These are phyloP conservation scores for Drosophila pseudotalamancana DNA, from an alignment of 2,888 invertebrate species.

Conservation along the genomic window DNA sequence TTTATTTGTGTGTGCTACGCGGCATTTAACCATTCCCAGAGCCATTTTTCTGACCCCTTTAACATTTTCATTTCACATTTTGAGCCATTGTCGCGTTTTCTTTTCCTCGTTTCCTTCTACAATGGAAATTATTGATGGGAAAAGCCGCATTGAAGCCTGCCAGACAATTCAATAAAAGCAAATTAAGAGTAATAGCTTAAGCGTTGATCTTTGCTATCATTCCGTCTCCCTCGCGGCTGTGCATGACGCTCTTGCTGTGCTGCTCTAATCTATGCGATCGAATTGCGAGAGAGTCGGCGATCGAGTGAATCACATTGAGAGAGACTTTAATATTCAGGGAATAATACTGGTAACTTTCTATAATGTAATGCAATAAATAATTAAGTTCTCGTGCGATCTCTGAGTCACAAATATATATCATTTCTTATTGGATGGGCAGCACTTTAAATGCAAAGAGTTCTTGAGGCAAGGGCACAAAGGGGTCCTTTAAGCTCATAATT, in stretches of 20 bases:
- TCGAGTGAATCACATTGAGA: background rate
- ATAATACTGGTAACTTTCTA: too few relatives aligned
- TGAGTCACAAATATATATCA: slow-evolving; percentile 2
- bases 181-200: background rate
- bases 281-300: background rate
- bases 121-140: slow-evolving; percentile 66
- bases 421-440: slow-evolving; percentile 9
- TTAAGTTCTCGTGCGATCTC: background rate
- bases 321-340: too few relatives aligned
- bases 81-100: slow-evolving; percentile 35
- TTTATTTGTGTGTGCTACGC: slow-evolving; percentile 40
- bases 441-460: slow-evolving; percentile 1
- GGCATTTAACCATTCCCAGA: slow-evolving; percentile 36
- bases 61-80: slow-evolving; percentile 8
- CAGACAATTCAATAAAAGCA: too few relatives aligned
- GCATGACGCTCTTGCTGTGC: background rate
- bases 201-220: background rate
- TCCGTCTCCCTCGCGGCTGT: background rate
- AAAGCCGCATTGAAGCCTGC: slow-evolving; percentile 64
- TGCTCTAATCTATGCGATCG: slow-evolving; percentile 1
- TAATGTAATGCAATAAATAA: too few relatives aligned
- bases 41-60: slow-evolving; percentile 24
- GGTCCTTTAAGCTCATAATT: slow-evolving; percentile 57
- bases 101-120: slow-evolving; percentile 45
- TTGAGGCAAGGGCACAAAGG: background rate